Evolutionary conservation across 2,797 vertebrate species (phyloP), one percentile per base, ranked within the genome.

Genomic region (Mus caroli): DNA sequence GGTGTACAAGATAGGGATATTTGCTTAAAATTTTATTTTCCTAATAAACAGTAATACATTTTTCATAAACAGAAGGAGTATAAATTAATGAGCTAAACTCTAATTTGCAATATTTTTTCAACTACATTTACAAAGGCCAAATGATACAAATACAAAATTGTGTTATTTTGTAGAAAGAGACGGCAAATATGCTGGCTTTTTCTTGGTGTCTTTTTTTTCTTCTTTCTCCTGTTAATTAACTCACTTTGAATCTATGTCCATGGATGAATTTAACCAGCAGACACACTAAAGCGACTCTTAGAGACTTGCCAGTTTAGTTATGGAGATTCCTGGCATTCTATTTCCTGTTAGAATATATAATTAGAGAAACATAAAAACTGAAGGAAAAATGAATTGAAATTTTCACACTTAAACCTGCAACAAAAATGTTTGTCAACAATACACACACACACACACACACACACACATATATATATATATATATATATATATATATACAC

Each of bases 21-120:
- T 93, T 91, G 46, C 78, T 90, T 96, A 96, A 96, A 96, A 40
- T 86, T 26, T 92, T 95, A 94, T 82, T 94, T 95, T 77, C 52
- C n/a, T 34, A 79, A 90, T 83, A 92, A 60, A 40, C n/a, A 95
- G 26, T 64, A 88, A 62, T 84, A 91, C 95, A 14, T 1, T 92
- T 79, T 88, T 95, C 50, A 87, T 85, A 92, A 95, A 93, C 14
- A 90, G 40, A 77, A 93, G 84, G 83, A 67, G 58, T 78, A 3
- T 78, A 9, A 19, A 78, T 69, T 89, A 96, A 91, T 90, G n/a
- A 96, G 19, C 24, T 76, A 69, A 76, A 50, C 1, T 62, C 22
- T 92, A 86, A 52, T 43, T 95, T 94, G 14, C 77, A 92, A 88
- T 75, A 46, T 86, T 88, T 88, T 94, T 28, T 60, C 43, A 92